phyloP scores from a whole-genome alignment of 2,888 invertebrate genomes.

The Amorpha juglandis region DNA sequence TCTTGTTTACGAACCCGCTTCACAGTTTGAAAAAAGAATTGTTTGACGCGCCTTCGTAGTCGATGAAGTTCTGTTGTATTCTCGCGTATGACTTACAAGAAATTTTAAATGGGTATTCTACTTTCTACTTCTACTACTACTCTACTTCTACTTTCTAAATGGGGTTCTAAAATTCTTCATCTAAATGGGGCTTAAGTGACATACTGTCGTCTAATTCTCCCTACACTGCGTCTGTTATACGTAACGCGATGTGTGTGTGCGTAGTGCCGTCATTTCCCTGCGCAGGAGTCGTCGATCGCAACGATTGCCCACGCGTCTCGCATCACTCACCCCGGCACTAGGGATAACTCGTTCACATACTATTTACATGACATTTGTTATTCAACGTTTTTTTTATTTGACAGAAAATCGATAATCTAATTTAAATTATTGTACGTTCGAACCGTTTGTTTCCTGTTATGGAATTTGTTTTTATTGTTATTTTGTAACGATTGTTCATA shows the following conservation, averaged over 20 bases:
- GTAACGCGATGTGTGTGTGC: slow-evolving; percentile 31
- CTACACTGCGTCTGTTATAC: slow-evolving; percentile 1
- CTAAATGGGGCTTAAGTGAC: background rate
- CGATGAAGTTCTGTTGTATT: too few relatives aligned
- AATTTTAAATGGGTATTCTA: too few relatives aligned
- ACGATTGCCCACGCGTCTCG: slow-evolving; percentile 83
- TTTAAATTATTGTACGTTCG: slow-evolving; percentile 30
- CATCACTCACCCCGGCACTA: slow-evolving; percentile 78
- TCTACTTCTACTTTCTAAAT: too few relatives aligned
- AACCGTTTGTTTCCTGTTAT: slow-evolving; percentile 7
- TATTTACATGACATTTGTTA: slow-evolving; percentile 76
- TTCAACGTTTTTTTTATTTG: slow-evolving; percentile 63
- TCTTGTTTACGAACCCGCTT: too few relatives aligned
- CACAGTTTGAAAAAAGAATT: too few relatives aligned
- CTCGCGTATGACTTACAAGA: too few relatives aligned
- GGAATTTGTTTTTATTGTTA: background rate
- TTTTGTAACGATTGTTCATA: background rate
- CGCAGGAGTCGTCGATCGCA: slow-evolving; percentile 78
- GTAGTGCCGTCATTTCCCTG: slow-evolving; percentile 70
- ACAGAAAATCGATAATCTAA: slow-evolving; percentile 72
- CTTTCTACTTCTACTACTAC: too few relatives aligned
- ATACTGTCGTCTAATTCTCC: background rate
- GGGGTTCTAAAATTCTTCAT: too few relatives aligned
- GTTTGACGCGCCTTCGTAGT: too few relatives aligned
- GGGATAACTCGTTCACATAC: slow-evolving; percentile 74